phyloP scores from a whole-genome alignment of 2,797 vertebrate species.

The Epinephelus coioides region DNA sequence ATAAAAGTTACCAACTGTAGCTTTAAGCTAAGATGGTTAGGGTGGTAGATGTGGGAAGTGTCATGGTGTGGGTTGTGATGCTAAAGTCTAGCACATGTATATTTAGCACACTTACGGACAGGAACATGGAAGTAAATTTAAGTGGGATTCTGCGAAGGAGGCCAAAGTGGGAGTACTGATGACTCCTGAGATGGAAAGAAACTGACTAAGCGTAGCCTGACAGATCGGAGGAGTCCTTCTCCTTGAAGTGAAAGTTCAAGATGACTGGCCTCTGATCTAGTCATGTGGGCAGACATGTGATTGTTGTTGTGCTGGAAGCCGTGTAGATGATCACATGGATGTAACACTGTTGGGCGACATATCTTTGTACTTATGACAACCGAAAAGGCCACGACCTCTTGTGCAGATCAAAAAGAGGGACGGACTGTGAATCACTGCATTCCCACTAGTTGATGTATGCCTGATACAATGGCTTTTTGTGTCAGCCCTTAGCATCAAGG shows the following conservation, averaged over 20 bases:
- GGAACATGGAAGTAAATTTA: slow-evolving; percentile 31
- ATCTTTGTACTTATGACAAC: slow-evolving; percentile 37
- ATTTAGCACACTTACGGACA: slow-evolving; percentile 13
- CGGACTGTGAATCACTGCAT: slow-evolving; percentile 42
- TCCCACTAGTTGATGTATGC: slow-evolving; percentile 36
- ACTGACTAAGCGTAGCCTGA: slow-evolving; percentile 28
- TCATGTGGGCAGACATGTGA: slow-evolving; percentile 62
- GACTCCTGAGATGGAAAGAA: slow-evolving; percentile 21
- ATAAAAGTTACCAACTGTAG: too few relatives aligned
- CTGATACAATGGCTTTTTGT: slow-evolving; percentile 31
- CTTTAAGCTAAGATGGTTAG: slow-evolving; percentile 15
- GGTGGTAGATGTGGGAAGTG: slow-evolving; percentile 20
- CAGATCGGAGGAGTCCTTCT: slow-evolving; percentile 13
- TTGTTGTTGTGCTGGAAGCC: slow-evolving; percentile 37
- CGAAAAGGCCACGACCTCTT: slow-evolving; percentile 39
- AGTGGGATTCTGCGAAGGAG: slow-evolving; percentile 7
- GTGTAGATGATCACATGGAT: slow-evolving; percentile 56
- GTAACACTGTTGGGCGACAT: slow-evolving; percentile 26
- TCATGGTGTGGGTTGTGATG: slow-evolving; percentile 29
- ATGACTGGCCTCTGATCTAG: slow-evolving; percentile 35
- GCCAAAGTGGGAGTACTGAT: slow-evolving; percentile 4
- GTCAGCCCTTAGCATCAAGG: slow-evolving; percentile 6
- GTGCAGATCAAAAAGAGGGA: slow-evolving; percentile 20
- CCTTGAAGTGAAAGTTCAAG: slow-evolving; percentile 52
- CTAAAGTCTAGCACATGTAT: slow-evolving; percentile 26